These are phyloP conservation scores for Abramis brama DNA, from an alignment of 2,113 vertebrate species.

Conservation along the genomic window DNA sequence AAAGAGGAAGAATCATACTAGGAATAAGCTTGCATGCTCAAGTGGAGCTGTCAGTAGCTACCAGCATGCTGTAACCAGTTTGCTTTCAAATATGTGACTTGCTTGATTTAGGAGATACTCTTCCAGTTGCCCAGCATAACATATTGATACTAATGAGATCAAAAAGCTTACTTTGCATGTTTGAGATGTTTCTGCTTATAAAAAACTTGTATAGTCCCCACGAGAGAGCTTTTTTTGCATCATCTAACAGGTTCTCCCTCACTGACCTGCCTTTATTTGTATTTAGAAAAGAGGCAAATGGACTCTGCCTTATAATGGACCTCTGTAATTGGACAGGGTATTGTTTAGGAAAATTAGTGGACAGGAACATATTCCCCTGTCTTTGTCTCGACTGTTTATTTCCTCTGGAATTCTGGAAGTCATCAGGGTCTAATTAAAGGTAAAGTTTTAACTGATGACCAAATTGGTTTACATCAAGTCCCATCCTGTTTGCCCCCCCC, in stretches of 20 bases:
- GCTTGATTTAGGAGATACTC: neutral
- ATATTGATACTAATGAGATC: neutral
- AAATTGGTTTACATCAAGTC: conserved; percentile 22
- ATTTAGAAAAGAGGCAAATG: neutral
- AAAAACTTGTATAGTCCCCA: neutral
- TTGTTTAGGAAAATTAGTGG: conserved; percentile 26
- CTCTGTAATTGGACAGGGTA: conserved; percentile 8
- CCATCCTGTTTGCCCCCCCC: conserved; percentile 40
- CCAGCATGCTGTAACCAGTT: neutral
- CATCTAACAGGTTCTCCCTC: neutral
- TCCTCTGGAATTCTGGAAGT: conserved; percentile 3
- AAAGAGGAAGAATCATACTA: neutral
- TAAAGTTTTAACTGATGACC: neutral
- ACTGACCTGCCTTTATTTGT: conserved; percentile 9
- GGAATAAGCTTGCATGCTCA: neutral
- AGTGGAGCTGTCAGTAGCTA: neutral
- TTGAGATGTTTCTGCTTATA: neutral
- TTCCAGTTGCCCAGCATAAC: neutral
- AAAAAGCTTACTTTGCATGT: neutral
- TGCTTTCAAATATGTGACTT: conserved; percentile 8
- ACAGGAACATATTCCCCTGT: conserved; percentile 20
- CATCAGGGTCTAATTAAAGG: conserved; percentile 25
- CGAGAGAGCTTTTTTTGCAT: neutral
- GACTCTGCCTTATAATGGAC: conserved; percentile 17
- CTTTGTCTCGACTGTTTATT: conserved; percentile 32